Percentiles rank a stretch among this genome's conserved stretches.
Conservation (phyloP, 2,888 invertebrate species). For the Marronus borbonicus region DNA sequence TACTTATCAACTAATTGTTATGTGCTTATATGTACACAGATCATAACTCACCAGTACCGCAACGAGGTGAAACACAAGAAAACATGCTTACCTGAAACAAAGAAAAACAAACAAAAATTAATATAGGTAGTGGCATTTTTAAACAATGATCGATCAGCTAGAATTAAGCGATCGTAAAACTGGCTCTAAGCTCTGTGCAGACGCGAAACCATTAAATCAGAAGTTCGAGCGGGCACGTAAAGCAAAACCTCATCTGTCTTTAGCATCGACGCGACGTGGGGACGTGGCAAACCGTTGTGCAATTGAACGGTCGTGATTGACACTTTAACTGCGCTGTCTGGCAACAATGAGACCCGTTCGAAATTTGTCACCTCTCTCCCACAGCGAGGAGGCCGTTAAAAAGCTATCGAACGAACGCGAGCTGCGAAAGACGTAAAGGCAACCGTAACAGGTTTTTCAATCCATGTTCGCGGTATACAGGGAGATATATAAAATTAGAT, state of each 20-base stretch:
- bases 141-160: too few relatives aligned
- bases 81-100: slow-evolving; percentile 36
- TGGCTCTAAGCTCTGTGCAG: not conserved
- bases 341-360: slow-evolving; percentile 60
- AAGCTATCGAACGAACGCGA: slow-evolving; percentile 19
- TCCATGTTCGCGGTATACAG: not conserved
- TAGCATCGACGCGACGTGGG: slow-evolving; percentile 1
- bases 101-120: slow-evolving; percentile 9
- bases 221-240: slow-evolving; percentile 11
- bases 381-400: slow-evolving; percentile 4
- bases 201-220: slow-evolving; percentile 14
- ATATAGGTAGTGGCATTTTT: slow-evolving; percentile 3
- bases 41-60: slow-evolving; percentile 22
- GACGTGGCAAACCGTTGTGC: slow-evolving; percentile 25
- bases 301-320: slow-evolving; percentile 60
- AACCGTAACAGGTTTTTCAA: slow-evolving; percentile 37
- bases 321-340: slow-evolving; percentile 62
- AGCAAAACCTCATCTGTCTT: slow-evolving; percentile 34
- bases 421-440: slow-evolving; percentile 25
- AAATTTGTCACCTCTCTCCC: slow-evolving; percentile 61
- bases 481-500: too few relatives aligned
- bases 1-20: too few relatives aligned
- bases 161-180: slow-evolving; percentile 5
- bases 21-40: not conserved
- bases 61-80: not conserved